phyloP scores from a whole-genome alignment of 2,113 vertebrate genomes.

The Malurus cyaneus region DNA sequence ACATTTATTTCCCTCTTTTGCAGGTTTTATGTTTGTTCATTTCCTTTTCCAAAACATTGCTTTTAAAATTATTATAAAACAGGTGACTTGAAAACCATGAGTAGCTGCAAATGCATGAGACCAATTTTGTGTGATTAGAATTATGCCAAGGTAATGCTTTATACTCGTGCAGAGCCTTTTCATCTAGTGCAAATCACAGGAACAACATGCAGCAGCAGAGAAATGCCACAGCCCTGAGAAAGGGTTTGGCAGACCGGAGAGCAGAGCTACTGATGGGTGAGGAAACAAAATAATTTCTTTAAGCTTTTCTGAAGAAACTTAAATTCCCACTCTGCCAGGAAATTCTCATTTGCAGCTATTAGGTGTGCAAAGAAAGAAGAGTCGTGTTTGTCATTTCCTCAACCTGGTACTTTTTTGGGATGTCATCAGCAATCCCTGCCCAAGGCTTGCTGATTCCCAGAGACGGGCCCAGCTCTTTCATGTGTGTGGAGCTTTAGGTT shows the following conservation, averaged over 20 bases:
- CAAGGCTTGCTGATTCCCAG: neutral
- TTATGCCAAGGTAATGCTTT: neutral
- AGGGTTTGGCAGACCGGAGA: neutral
- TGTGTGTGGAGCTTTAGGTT: rapidly evolving
- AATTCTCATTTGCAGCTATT: neutral
- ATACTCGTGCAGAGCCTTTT: neutral
- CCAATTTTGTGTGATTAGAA: constrained; percentile 47
- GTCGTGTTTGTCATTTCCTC: neutral
- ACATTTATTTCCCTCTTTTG: constrained; percentile 45
- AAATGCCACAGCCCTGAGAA: neutral
- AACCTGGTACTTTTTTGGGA: neutral
- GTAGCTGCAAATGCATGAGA: constrained; percentile 52
- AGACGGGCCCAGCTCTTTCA: too few species aligned
- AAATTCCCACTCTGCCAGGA: neutral
- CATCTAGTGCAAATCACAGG: neutral
- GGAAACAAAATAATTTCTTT: neutral
- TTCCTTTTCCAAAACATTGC: constrained; percentile 45
- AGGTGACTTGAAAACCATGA: constrained; percentile 18
- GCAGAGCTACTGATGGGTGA: neutral
- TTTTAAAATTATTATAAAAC: constrained; percentile 45
- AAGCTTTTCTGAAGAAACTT: neutral
- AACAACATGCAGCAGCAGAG: neutral
- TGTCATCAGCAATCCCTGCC: neutral
- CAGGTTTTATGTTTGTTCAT: constrained; percentile 60
- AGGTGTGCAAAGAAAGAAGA: neutral